Conservation (phyloP, 2,888 invertebrate species). For the Drosophila buzzatii region DNA sequence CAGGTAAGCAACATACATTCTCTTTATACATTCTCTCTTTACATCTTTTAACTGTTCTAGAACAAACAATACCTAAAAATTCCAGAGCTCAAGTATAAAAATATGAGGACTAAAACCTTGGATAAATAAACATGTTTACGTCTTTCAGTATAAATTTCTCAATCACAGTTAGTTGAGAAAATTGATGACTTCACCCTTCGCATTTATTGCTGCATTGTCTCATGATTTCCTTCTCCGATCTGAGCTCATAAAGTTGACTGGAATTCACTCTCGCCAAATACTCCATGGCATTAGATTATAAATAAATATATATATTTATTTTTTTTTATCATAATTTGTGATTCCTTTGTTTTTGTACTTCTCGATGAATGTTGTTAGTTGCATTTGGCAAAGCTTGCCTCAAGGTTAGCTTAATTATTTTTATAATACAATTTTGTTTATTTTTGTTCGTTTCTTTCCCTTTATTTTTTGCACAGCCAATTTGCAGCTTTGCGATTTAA, state of each 20-base stretch:
- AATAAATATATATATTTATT: constrained; percentile 20
- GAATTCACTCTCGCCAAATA: constrained; percentile 35
- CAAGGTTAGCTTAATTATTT: constrained; percentile 63
- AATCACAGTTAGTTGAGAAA: background rate
- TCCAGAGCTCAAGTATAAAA: background rate
- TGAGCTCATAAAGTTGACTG: constrained; percentile 24
- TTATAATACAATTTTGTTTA: constrained; percentile 3
- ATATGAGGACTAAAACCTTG: background rate
- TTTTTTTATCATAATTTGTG: constrained; percentile 12
- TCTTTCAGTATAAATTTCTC: background rate
- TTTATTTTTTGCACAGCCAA: constrained; percentile 39
- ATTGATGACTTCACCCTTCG: constrained; percentile 6
- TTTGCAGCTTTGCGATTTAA: constrained; percentile 55
- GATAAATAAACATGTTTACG: background rate
- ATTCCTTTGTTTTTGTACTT: constrained; percentile 14
- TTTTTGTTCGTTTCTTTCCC: constrained; percentile 1
- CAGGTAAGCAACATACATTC: too few relatives aligned
- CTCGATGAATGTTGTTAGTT: constrained; percentile 35
- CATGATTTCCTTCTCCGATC: constrained; percentile 4
- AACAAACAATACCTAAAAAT: background rate
- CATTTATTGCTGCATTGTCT: constrained; percentile 5
- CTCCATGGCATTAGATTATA: constrained; percentile 30
- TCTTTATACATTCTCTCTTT: too few relatives aligned
- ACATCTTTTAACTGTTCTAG: background rate
- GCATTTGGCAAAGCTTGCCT: constrained; percentile 53